Conservation (phyloP, 2,113 vertebrate genomes). For the Nothocercus julius region DNA sequence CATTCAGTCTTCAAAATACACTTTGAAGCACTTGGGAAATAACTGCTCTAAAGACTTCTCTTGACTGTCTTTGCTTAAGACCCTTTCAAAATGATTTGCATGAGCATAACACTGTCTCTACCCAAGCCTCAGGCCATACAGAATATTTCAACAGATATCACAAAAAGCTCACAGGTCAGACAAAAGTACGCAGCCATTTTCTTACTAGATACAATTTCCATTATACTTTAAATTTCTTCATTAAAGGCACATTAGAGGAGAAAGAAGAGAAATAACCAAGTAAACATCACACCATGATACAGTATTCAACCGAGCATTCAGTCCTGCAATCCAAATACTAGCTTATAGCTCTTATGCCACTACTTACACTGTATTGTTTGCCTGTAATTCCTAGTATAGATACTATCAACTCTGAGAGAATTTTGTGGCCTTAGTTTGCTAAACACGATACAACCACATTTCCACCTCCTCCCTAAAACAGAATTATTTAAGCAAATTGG, state of each 20-base stretch:
- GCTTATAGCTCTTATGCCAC: neutral
- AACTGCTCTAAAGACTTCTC: neutral
- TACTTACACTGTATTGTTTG: accelerated
- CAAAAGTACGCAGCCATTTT: neutral
- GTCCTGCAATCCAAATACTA: neutral
- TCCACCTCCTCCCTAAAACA: too few species aligned
- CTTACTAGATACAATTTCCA: neutral
- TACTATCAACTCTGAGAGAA: neutral
- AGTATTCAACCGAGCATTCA: neutral
- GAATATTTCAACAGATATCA: neutral
- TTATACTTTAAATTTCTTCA: neutral
- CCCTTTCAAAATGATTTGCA: neutral
- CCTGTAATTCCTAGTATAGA: neutral
- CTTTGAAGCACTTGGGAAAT: neutral
- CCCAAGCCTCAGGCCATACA: neutral
- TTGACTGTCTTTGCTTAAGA: neutral
- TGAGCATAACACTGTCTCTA: neutral
- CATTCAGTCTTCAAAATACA: neutral
- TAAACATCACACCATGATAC: neutral
- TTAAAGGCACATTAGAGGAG: neutral
- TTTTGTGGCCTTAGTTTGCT: neutral
- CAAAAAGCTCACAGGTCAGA: neutral
- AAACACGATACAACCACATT: neutral
- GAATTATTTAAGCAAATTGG: neutral
- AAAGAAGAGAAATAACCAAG: neutral